phyloP scores from a whole-genome alignment of 2,888 invertebrate genomes.

The Busseola fusca region DNA sequence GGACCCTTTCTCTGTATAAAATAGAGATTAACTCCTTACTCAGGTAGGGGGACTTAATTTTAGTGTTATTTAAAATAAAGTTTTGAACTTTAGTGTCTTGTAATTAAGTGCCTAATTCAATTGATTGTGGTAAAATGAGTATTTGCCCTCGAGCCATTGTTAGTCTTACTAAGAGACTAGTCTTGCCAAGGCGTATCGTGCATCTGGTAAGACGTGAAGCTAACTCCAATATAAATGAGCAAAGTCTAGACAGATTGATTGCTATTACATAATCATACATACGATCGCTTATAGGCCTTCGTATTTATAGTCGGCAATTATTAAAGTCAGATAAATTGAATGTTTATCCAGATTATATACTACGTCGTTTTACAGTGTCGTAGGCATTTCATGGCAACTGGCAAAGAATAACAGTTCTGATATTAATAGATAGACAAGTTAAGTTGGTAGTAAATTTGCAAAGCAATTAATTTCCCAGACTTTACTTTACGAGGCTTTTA shows the following conservation, averaged over 20 bases:
- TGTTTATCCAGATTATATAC: background rate
- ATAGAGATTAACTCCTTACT: constrained; percentile 46
- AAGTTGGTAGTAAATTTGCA: background rate
- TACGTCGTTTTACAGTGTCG: background rate
- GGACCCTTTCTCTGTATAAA: constrained; percentile 56
- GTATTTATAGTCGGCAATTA: constrained; percentile 7
- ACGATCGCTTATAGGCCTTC: background rate
- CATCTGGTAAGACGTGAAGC: background rate
- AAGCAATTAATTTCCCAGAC: background rate
- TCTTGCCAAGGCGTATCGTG: background rate
- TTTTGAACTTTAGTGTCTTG: constrained; percentile 26
- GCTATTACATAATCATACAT: too few species aligned
- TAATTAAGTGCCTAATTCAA: constrained; percentile 33
- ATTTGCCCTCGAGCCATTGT: background rate
- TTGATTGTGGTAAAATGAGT: constrained; percentile 4
- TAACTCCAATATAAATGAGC: background rate
- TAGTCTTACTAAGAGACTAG: background rate
- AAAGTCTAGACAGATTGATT: background rate
- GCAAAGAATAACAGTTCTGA: too few species aligned
- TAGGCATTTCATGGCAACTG: background rate
- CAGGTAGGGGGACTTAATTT: constrained; percentile 56
- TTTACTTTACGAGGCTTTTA: constrained; percentile 15
- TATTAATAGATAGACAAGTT: background rate
- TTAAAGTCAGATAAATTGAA: background rate
- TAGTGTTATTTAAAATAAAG: constrained; percentile 50